Evolutionary conservation across 2,113 vertebrate species (phyloP), one percentile per base, ranked within the genome.

Genomic region (Macrotis lagotis): DNA sequence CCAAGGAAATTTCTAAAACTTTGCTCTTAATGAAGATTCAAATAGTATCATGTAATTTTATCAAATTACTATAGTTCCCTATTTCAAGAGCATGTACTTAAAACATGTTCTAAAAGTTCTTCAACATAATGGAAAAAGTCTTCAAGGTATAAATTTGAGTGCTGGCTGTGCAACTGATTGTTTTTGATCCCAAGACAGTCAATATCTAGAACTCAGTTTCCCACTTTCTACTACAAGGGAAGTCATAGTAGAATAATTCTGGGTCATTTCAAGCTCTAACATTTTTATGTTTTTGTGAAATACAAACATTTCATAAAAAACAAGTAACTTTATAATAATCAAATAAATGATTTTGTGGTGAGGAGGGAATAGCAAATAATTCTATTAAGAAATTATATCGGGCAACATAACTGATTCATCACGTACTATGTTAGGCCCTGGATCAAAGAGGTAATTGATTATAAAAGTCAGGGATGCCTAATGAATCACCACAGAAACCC

Each of bases 301-400:
- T 31, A 55, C 16, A 96, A 94, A 95, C 66, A 95, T 4, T 95
- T 48, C 89, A 92, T 59, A 1, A 44, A 89, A 90, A 91, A 10
- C 25, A 66, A 94, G 94, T 89, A 91, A 94, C 66, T 4, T 8
- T 1, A 50, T 49, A 91, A 66, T 52, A 49, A 90, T 88, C 28
- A 94, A n/a, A 52, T 50, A 90, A 90, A 91, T 88, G 3, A 12
- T 88, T 90, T 51, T 25, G 16, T 12, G 19, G 12, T 93, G 4
- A n/a, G 47, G 16, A 90, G 7, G 50, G 48, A 93, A n/a, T 50
- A 25, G 51, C 8, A 89, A 3, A 88, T 8, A 1, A 28, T 12
- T 92, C 37, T 91, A 26, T 31, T 48, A 89, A 96, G 44, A 91
- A 47, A 53, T 92, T 44, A 91, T 25, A 92, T 51, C 16, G 55